Base-by-base conservation (phyloP, 1,140 invertebrate genomes). In the Hetaerina americana region DNA sequence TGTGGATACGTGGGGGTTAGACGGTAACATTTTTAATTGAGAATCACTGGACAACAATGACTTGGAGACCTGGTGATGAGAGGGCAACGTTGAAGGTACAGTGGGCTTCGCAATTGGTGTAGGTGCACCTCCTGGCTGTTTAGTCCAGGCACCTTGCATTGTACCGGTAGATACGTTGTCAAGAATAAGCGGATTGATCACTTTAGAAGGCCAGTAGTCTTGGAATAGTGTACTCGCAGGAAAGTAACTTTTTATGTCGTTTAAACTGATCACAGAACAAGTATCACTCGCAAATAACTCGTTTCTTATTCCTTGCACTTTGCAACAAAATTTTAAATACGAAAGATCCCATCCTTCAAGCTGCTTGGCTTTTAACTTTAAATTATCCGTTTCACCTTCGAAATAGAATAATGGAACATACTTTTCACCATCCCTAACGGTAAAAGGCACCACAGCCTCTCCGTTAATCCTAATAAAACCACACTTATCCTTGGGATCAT, bases 331-430 rank as follows among this genome's bases (percentile, higher is more conserved):
- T 81, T 95, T 95, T 66, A 96, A 83, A 80, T 96, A 96, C 0
- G 93, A 92, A 66, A 96, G 79, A 81, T 95, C 93, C 94, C 94
- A 96, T 67, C 92, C 92, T 76, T 92, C 90, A 40, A 95, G 81
- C 77, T 90, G 88, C 77, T 92, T 88, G 40, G 92, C 91, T 78
- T 94, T 93, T 57, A 90, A 85, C 78, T 93, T 93, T 0, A 94
- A 82, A 80, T 92, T 93, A 78, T 95, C 92, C 0, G 92, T 94
- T 84, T 96, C 93, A 73, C 92, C 92, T 83, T 95, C 93, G 79
- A 96, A 95, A 80, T 95, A 95, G 81, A 95, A 96, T n/a, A 97
- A 79, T 12, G 94, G 95, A 70, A 98, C 94, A 81, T 91, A 94
- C 80, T 94, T 94, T 76, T 91, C 87, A 70, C 83, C 84, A 75